Percentiles rank a stretch among this genome's conserved stretches.
Conservation (phyloP, 2,797 vertebrate species). For the Natrix natrix region DNA sequence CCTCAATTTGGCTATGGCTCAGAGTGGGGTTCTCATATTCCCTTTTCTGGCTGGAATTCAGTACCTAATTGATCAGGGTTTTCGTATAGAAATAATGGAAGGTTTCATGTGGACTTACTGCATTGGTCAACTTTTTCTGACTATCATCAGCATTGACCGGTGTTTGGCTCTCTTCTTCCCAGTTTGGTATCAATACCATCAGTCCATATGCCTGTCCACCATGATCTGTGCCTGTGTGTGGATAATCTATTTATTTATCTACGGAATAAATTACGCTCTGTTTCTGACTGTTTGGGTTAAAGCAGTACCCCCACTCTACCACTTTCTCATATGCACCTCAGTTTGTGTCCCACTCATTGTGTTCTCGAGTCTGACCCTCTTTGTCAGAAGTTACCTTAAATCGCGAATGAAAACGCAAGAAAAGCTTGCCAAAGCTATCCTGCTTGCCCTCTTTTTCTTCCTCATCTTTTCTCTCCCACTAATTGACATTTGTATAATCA, state of each 20-base stretch:
- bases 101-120: too few relatives aligned
- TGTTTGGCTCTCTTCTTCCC: background rate
- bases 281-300: background rate
- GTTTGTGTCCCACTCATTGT: background rate
- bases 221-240: background rate
- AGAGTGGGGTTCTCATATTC: too few relatives aligned
- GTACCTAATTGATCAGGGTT: too few relatives aligned
- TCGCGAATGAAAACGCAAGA: background rate
- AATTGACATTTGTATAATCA: background rate
- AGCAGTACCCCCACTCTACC: rapidly evolving
- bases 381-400: conserved; percentile 27
- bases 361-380: background rate
- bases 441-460: background rate
- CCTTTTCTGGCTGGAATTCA: too few relatives aligned
- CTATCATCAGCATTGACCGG: background rate
- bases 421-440: background rate
- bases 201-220: background rate
- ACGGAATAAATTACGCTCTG: background rate
- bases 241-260: background rate
- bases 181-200: background rate
- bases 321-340: background rate
- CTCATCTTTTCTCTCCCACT: conserved; percentile 40
- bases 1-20: too few relatives aligned
- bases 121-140: too few relatives aligned
- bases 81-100: too few relatives aligned